Conservation (phyloP, 1,140 invertebrate genomes). For the Caenorhabditis briggsae region DNA sequence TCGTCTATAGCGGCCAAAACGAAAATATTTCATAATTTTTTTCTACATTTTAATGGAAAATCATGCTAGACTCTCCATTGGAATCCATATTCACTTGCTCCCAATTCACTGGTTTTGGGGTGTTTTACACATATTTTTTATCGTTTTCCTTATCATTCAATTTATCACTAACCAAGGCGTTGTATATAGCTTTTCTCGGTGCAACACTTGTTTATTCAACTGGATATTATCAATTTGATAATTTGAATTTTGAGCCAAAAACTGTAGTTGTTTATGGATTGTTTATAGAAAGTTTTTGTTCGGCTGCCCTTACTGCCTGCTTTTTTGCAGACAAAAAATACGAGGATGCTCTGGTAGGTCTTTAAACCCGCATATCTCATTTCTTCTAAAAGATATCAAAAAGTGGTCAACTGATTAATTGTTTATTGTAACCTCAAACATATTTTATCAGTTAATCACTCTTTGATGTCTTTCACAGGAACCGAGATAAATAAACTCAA, state of each 20-base stretch:
- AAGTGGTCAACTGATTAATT: not conserved
- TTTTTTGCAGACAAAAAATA: not conserved
- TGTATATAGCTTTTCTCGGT: not conserved
- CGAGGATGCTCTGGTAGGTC: no score
- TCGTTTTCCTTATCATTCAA: not conserved
- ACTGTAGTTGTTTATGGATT: not conserved
- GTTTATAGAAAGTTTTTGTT: conserved; percentile 14
- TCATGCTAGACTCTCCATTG: not conserved
- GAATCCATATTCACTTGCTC: not conserved
- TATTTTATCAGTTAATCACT: no score
- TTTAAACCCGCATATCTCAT: no score
- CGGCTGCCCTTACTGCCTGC: not conserved
- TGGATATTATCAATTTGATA: not conserved
- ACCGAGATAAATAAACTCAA: no score
- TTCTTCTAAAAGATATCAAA: no score
- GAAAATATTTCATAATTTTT: not conserved
- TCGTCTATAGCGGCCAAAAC: no score
- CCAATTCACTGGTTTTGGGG: conserved; percentile 30
- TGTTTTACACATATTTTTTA: conserved; percentile 24
- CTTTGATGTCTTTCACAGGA: no score
- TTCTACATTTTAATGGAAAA: not conserved
- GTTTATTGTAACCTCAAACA: no score
- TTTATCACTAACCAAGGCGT: not conserved
- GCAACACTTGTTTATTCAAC: not conserved
- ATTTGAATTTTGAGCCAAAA: not conserved